Evolutionary conservation across 1,140 invertebrate species (phyloP), one percentile per base, ranked within the genome.

Genomic region (Neuroterus valhalla): DNA sequence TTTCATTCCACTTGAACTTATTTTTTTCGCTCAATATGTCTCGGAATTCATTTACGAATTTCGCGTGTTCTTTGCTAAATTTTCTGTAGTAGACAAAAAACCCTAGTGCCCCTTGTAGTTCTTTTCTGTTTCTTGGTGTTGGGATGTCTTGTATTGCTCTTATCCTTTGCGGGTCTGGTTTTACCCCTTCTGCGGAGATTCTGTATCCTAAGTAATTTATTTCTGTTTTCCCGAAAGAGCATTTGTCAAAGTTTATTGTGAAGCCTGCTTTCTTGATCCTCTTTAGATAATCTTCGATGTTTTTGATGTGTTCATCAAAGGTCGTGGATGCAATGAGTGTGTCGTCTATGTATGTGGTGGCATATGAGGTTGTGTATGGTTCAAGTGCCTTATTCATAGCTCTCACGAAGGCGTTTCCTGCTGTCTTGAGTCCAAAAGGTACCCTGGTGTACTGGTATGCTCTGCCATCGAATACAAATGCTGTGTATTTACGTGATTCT

Each of bases 341-440:
- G 43, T 84, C 82, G 68, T 82, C 77, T 14, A 79, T 45, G 66
- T 77, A 84, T 38, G 55, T 70, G 15, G 72, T 66, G 12, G 67
- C 8, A 44, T 78, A 84, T 12, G 73, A 14, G 21, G 38, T 15
- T 5, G 44, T 44, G 11, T 75, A 68, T 15, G 14, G 12, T 19
- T 66, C 72, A 1, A 80, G 46, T 17, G 72, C 66, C 14, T 52
- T 23, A 44, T 62, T 42, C 15, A 80, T 50, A 3, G 69, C 62
- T 21, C 84, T 45, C 43, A 82, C 80, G 74, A 86, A 87, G 46
- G 78, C 81, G 5, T 78, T 81, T 1, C 84, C 84, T 4, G 84
- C 82, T 0, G 82, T 86, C 43, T 82, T 84, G 15, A 86, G 42
- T 0, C 85, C 86, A 73, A 87, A 87, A 0, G 86, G 84, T 5